Evolutionary conservation across 2,113 vertebrate genomes (phyloP), one percentile per base, ranked within the genome.

Genomic region (Acanthisitta chloris): DNA sequence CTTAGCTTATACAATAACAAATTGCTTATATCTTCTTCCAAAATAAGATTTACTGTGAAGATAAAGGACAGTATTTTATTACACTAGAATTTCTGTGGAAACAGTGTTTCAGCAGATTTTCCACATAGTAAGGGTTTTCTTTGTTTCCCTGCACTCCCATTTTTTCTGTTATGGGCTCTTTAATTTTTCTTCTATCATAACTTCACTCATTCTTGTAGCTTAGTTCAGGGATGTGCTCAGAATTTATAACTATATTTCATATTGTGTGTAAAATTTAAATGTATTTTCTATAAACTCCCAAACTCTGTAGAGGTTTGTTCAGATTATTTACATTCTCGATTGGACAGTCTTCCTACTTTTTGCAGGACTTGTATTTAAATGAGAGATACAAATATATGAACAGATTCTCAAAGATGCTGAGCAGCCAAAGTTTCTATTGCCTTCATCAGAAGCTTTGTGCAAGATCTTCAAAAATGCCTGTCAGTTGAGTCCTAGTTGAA

Each of bases 191-290:
- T 96, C 88, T 81, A 2, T 89, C 89, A 74, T 82, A 94, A 76
- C 91, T 96, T 96, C 87, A 95, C 74, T 97, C 96, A 97, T 94
- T 96, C 95, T 88, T 97, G 58, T n/a, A 86, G 57, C 69, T 94
- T 70, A 81, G 86, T 57, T 84, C 88, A 67, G 45, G 17, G 54
- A 65, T 84, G 11, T 69, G 36, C 65, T 49, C 58, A 66, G 48
- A 61, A 86, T 97, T 89, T 55, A 83, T 87, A 67, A 42, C 43
- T 95, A 28, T 90, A 93, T 84, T 97, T 80, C 81, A 92, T 62
- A 38, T 59, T 51, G 25, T 54, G 82, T 90, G 52, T 77, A 89
- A 94, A 93, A 96, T 96, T 92, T 92, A 94, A 97, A 92, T 86
- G 51, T 65, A 65, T 93, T 97, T 96, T 93, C 83, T 95, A 77